A percentile compares a stretch with the other conserved stretches of the same genome.
Conservation (phyloP, 2,113 vertebrate genomes). For the Oryzias melastigma region DNA sequence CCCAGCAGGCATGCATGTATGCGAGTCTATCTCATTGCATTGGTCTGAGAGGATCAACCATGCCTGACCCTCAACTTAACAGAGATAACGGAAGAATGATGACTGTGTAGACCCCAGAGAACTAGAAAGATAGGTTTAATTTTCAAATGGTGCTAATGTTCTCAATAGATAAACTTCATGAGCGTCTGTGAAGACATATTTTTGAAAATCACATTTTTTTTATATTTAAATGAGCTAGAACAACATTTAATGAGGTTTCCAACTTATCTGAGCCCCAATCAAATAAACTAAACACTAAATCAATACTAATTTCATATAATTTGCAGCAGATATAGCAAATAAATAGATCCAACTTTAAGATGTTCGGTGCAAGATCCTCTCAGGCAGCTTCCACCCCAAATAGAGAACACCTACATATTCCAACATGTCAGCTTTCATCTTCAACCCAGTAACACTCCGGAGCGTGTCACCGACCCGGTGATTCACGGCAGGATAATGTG, state of each 20-base stretch:
- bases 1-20: slow-evolving; percentile 38
- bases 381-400: not conserved
- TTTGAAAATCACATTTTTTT: too few species aligned
- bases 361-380: not conserved
- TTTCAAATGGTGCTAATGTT: not conserved
- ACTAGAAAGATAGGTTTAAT: not conserved
- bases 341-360: too few species aligned
- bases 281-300: too few species aligned
- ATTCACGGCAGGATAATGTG: not conserved
- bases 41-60: slow-evolving; percentile 31
- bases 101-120: not conserved
- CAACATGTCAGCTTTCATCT: slow-evolving; percentile 6
- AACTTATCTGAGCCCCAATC: too few species aligned
- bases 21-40: slow-evolving; percentile 36
- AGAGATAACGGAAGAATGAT: slow-evolving; percentile 9
- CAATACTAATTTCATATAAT: too few species aligned
- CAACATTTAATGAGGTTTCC: too few species aligned
- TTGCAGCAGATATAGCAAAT: too few species aligned
- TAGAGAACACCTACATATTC: not conserved
- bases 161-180: too few species aligned
- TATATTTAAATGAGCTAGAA: too few species aligned
- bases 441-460: not conserved
- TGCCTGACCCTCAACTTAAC: slow-evolving; percentile 52
- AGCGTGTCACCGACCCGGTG: not conserved
- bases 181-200: too few species aligned